Conservation (phyloP, 2,797 vertebrate genomes). For the Carcharodon carcharias region DNA sequence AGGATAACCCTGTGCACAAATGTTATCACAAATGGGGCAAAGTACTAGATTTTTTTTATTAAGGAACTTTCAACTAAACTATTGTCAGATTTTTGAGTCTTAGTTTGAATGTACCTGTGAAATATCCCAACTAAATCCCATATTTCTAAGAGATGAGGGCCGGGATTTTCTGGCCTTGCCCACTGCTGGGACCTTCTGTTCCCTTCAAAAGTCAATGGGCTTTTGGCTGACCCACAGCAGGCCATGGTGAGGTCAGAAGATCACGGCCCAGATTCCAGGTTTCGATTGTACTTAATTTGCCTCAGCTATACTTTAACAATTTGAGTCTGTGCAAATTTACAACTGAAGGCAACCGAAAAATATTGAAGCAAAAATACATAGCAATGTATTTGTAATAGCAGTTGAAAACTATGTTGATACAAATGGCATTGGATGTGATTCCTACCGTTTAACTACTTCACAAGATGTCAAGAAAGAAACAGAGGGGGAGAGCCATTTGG, state of each 20-base stretch:
- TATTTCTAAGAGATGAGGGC: neutral
- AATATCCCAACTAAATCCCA: neutral
- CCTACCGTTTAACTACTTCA: neutral
- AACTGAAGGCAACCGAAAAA: neutral
- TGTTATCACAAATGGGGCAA: neutral
- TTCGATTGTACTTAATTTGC: neutral
- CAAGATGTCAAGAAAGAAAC: neutral
- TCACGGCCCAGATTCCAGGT: neutral
- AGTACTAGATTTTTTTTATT: neutral
- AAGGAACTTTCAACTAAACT: neutral
- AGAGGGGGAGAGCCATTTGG: neutral
- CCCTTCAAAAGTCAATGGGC: no score
- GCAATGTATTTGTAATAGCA: neutral
- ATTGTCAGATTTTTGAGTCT: neutral
- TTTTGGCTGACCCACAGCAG: no score
- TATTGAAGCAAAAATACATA: neutral
- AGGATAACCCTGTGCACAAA: neutral
- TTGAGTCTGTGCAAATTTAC: neutral
- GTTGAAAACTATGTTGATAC: neutral
- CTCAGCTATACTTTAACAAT: neutral
- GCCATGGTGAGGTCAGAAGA: no score
- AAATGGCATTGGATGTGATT: neutral
- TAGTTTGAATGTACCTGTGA: neutral
- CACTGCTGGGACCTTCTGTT: no score
- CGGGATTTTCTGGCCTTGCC: no score